Percentiles rank a stretch among this genome's conserved stretches.
phyloP scores from a whole-genome alignment of 1,140 invertebrate genomes.

The Dryas iulia region DNA sequence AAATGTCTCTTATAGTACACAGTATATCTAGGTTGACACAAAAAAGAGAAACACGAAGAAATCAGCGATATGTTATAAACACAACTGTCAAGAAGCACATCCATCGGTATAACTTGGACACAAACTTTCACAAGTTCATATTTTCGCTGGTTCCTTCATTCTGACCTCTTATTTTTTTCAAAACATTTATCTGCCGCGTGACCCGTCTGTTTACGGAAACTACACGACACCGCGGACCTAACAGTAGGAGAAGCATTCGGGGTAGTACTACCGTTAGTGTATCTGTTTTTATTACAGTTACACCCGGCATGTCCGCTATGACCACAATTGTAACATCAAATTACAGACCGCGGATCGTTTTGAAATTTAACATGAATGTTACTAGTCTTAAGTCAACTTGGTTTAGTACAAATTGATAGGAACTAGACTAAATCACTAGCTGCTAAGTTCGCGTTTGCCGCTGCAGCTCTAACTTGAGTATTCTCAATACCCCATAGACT shows the following conservation, averaged over 20 bases:
- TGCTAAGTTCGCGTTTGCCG: constrained; percentile 19
- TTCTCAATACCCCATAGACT: constrained; percentile 26
- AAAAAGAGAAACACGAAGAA: background rate
- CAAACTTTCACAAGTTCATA: background rate
- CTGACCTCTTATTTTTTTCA: background rate
- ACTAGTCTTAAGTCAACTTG: background rate
- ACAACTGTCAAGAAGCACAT: background rate
- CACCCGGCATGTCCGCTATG: background rate
- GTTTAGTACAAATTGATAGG: constrained; percentile 29
- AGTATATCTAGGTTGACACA: no score
- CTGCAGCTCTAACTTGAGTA: constrained; percentile 22
- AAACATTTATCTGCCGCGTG: constrained; percentile 10
- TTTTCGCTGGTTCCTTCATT: background rate
- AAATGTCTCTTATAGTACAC: no score
- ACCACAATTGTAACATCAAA: constrained; percentile 11
- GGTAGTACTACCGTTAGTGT: no score
- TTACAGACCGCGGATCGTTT: background rate
- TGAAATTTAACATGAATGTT: background rate
- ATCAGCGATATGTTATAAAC: background rate
- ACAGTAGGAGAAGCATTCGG: no score
- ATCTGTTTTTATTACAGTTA: background rate
- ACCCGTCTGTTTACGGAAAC: constrained; percentile 15
- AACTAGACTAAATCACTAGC: constrained; percentile 21
- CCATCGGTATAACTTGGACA: background rate
- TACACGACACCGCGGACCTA: no score